A percentile compares a stretch with the other conserved stretches of the same genome.
These are phyloP conservation scores for Macrobrachium nipponense DNA, from an alignment of 1,140 invertebrate species.

Conservation along the genomic window DNA sequence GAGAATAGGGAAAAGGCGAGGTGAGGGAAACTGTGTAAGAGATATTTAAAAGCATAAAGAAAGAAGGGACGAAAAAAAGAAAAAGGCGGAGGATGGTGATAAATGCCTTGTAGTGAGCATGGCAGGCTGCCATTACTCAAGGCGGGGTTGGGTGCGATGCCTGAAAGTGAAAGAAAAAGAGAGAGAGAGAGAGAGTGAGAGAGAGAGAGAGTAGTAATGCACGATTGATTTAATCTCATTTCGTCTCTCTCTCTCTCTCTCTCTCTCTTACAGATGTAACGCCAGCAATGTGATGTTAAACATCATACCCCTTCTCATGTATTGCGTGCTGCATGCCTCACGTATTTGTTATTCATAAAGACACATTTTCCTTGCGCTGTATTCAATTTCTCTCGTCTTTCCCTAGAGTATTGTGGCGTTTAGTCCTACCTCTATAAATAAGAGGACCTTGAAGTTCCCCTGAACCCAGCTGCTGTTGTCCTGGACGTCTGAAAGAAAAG, in stretches of 20 bases:
- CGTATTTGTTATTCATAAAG: background rate
- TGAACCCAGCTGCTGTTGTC: constrained; percentile 3
- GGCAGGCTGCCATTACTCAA: background rate
- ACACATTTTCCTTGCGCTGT: background rate
- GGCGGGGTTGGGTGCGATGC: background rate
- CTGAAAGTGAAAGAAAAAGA: background rate
- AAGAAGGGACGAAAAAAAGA: background rate
- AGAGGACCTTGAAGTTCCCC: background rate
- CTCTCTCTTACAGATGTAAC: background rate
- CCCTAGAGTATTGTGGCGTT: background rate
- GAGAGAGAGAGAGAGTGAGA: background rate
- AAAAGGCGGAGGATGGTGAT: background rate
- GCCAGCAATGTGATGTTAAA: background rate
- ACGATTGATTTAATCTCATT: constrained; percentile 9
- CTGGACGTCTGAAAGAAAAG: constrained; percentile 1
- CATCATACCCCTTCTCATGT: too few species aligned
- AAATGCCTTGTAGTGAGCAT: background rate
- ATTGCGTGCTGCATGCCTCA: too few species aligned
- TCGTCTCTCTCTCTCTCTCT: background rate
- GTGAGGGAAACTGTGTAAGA: background rate
- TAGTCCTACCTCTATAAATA: background rate
- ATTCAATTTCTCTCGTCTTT: background rate
- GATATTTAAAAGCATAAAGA: background rate
- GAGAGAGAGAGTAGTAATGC: constrained; percentile 4
- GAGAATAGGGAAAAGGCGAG: background rate